phyloP scores from a whole-genome alignment of 2,113 vertebrate genomes.

The Cepphus grylle region DNA sequence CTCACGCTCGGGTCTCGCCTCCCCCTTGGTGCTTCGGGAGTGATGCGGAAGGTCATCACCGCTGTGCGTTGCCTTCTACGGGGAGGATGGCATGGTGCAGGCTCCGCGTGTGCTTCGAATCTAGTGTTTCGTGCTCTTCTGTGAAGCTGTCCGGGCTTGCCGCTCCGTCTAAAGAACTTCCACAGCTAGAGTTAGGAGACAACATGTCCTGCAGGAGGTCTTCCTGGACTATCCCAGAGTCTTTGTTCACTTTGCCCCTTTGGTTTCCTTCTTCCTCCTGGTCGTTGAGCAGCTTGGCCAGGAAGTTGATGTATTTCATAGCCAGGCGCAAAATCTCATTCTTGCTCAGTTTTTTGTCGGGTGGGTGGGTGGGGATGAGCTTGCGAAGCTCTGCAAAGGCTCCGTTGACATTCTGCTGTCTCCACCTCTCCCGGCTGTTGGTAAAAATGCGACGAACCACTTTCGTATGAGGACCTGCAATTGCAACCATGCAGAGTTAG shows the following conservation, averaged over 20 bases:
- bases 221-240: conserved; percentile 82
- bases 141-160: conserved; percentile 92
- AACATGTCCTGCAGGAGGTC: conserved; percentile 89
- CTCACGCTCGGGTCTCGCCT: not conserved
- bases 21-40: not conserved
- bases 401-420: conserved; percentile 94
- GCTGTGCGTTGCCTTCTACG: conserved; percentile 80
- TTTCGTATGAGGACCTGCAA: conserved; percentile 88
- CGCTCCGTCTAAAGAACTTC: conserved; percentile 88
- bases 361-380: conserved; percentile 92
- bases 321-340: conserved; percentile 94
- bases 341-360: conserved; percentile 95
- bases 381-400: conserved; percentile 93
- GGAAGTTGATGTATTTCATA: conserved; percentile 98
- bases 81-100: conserved; percentile 85
- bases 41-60: conserved; percentile 75
- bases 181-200: conserved; percentile 92
- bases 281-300: conserved; percentile 93
- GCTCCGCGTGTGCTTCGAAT: conserved; percentile 72
- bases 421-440: conserved; percentile 93
- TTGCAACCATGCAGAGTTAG: not conserved
- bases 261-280: conserved; percentile 90
- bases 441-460: conserved; percentile 94
- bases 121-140: conserved; percentile 82
- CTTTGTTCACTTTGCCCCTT: conserved; percentile 79